A percentile compares a stretch with the other conserved stretches of the same genome.
Evolutionary conservation across 1,140 invertebrate genomes (phyloP).

Genomic region (Diorhabda sublineata): DNA sequence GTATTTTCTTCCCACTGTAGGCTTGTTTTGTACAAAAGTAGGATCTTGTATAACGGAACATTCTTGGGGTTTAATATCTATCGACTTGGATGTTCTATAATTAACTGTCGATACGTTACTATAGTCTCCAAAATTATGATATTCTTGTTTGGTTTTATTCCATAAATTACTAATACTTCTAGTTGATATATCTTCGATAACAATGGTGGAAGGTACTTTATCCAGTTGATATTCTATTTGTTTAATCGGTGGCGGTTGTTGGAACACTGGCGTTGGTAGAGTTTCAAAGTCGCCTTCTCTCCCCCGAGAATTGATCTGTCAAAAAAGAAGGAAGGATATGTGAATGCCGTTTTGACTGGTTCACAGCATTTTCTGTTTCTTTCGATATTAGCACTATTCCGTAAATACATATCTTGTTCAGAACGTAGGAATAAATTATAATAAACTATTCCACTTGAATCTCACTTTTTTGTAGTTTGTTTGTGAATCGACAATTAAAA

Average conservation of each 20-base stretch:
- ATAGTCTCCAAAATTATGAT: too few relatives aligned
- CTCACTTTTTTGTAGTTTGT: too few relatives aligned
- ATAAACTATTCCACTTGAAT: too few relatives aligned
- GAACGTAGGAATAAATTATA: too few relatives aligned
- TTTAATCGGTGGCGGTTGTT: constrained; percentile 5
- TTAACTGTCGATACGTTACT: too few relatives aligned
- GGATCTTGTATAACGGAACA: constrained; percentile 50
- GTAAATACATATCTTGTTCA: constrained; percentile 12
- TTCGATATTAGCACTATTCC: not conserved
- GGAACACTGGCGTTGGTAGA: constrained; percentile 17
- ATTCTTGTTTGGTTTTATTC: not conserved
- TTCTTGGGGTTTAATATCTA: constrained; percentile 35
- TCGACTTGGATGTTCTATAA: too few relatives aligned
- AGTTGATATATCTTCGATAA: constrained; percentile 5
- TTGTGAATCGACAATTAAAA: too few relatives aligned
- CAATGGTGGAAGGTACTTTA: not conserved
- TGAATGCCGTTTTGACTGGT: constrained; percentile 35
- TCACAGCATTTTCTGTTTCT: constrained; percentile 22
- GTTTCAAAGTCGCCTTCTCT: constrained; percentile 28
- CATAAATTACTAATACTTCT: not conserved
- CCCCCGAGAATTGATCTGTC: constrained; percentile 56
- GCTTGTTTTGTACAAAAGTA: constrained; percentile 5
- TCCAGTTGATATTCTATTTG: constrained; percentile 10
- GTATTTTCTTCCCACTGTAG: constrained; percentile 50
- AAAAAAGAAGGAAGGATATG: constrained; percentile 64